Evolutionary conservation across 2,888 invertebrate genomes (phyloP).

Genomic region (Cyaniris semiargus): DNA sequence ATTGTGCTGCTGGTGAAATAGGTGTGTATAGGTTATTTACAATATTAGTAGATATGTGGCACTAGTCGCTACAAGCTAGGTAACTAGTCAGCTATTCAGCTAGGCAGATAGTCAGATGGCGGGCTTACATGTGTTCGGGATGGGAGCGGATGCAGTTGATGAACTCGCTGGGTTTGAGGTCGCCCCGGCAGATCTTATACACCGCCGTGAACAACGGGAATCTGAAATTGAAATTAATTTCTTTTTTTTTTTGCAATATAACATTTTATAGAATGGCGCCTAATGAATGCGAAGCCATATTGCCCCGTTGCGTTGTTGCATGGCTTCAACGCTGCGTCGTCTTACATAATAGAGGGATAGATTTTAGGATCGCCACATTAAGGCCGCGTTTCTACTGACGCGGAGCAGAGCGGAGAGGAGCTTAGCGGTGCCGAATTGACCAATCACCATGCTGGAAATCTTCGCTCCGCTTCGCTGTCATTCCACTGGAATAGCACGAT

Average conservation of each 20-base stretch:
- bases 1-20: too few relatives aligned
- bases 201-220: conserved; percentile 98
- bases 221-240: conserved; percentile 74
- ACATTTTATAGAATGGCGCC: neutral
- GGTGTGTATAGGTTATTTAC: conserved; percentile 18
- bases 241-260: neutral
- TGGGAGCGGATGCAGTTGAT: conserved; percentile 96
- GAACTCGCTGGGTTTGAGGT: conserved; percentile 88
- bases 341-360: neutral
- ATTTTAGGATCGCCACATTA: too few relatives aligned
- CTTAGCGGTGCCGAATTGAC: too few relatives aligned
- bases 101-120: conserved; percentile 34
- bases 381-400: too few relatives aligned
- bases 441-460: too few relatives aligned
- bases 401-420: too few relatives aligned
- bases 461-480: too few relatives aligned
- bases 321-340: neutral
- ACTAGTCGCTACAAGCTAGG: conserved; percentile 44
- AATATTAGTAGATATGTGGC: conserved; percentile 44
- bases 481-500: too few relatives aligned
- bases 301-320: neutral
- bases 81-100: conserved; percentile 28
- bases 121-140: conserved; percentile 97
- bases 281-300: neutral
- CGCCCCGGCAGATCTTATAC: conserved; percentile 94